Evolutionary conservation across 2,888 invertebrate genomes (phyloP).

Genomic region (Agriopis leucophaearia): DNA sequence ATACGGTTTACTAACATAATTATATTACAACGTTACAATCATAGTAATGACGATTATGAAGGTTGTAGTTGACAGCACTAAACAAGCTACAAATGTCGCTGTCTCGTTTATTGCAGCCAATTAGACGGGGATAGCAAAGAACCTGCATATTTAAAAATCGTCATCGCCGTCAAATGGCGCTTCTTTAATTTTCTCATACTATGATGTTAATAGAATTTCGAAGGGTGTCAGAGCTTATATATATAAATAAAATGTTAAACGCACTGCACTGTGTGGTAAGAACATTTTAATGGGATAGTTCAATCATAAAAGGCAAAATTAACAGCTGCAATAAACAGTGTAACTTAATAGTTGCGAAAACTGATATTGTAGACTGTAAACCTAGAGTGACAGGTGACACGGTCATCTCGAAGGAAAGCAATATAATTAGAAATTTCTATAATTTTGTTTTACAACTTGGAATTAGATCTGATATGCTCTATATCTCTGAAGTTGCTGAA

Average conservation of each 20-base stretch:
- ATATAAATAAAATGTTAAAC: not conserved
- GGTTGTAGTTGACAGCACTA: not conserved
- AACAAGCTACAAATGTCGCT: too few relatives aligned
- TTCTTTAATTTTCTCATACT: not conserved
- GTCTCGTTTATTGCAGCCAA: too few relatives aligned
- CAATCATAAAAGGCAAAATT: not conserved
- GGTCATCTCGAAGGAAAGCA: constrained; percentile 60
- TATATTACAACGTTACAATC: not conserved
- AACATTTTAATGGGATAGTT: not conserved
- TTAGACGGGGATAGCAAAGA: too few relatives aligned
- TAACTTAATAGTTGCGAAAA: constrained; percentile 5
- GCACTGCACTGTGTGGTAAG: not conserved
- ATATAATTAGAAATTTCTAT: constrained; percentile 58
- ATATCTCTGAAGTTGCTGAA: too few relatives aligned
- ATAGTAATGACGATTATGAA: not conserved
- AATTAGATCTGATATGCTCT: too few relatives aligned
- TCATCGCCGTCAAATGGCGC: too few relatives aligned
- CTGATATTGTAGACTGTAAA: constrained; percentile 9
- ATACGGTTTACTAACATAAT: not conserved
- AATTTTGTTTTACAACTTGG: too few relatives aligned
- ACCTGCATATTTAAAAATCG: not conserved
- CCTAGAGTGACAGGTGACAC: constrained; percentile 49
- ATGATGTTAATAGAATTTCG: not conserved
- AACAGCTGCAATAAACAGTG: not conserved
- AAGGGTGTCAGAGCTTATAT: too few relatives aligned